Evolutionary conservation across 2,888 invertebrate species (phyloP), one percentile per base, ranked within the genome.

Genomic region (Nyleta sp.): DNA sequence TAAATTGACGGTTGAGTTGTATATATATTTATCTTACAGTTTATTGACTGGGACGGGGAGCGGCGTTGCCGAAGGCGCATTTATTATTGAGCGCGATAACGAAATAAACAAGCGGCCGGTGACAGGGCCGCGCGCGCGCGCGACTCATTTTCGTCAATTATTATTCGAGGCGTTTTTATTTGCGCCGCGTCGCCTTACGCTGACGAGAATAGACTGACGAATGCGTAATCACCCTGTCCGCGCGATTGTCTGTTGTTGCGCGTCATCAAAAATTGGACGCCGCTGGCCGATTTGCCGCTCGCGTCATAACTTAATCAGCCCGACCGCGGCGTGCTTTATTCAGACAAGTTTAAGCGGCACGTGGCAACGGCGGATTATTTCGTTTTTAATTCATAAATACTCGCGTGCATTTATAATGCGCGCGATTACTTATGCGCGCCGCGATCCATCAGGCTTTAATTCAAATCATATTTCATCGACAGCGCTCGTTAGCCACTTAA

Each of bases 1-100:
- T 64, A 64, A 64, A 64, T 48, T 57, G 50, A 57, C 64, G 17
- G 60, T 2, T 42, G 17, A n/a, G n/a, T n/a, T 10, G 2, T 10
- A 28, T 62, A 35, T 48, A 44, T 46, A 72, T 62, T 62, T 71
- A 52, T 52, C 44, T 50, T 42, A 17, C 33, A 52, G 48, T 60
- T 50, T 59, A 59, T 52, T 24, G 22, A 71, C 42, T 53, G 35
- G 5, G 38, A 53, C 33, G 28, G 28, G 28, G 28, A 8, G 8
- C 28, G 6, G 28, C 6, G 28, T 28, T n/a, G n/a, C n/a, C n/a
- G n/a, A n/a, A n/a, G n/a, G n/a, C n/a, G 6, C 1, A 67, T 55
- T 17, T 8, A 67, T 67, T 42, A 67, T 53, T 44, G 7, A 53
- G 11, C 8, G 5, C 2, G 22, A 20, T 44, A 44, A 33, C 28